Evolutionary conservation across 2,888 invertebrate genomes (phyloP), one percentile per base, ranked within the genome.

Genomic region (Cheilosia pagana): DNA sequence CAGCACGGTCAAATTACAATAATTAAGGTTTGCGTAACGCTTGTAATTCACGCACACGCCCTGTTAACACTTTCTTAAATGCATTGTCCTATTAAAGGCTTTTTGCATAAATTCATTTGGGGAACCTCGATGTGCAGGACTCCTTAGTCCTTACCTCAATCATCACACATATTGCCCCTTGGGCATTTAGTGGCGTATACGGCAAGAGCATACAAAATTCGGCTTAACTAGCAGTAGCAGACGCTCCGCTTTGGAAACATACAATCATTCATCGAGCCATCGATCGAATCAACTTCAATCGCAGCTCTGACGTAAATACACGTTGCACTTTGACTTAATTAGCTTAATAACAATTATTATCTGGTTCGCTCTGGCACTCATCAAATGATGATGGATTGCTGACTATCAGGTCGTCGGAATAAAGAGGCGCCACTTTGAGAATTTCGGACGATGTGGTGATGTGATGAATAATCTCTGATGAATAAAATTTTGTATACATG

Each of bases 11-110:
- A 50, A 91, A 91, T 91, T 91, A 91, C 91, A 91, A 91, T 91
- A 91, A 91, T 91, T 91, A 91, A 89, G 89, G 88, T 88, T 89
- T 90, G 89, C 90, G 88, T 89, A 90, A 88, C 88, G 88, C 87
- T 87, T 89, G 89, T 89, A 89, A 88, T 88, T 89, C 88, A 88
- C 88, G 72, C 87, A 89, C 88, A 87, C 75, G 71, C 71, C 81
- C 81, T 81, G 75, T 85, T 85, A 75, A 85, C 85, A 85, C 85
- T 70, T 85, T 59, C 65, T 76, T 81, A 85, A 85, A 85, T 62
- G 70, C 60, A 85, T 85, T 85, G 81, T 85, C 75, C 75, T 81
- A 71, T 81, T 81, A 85, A 81, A 81, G 67, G 45, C 43, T 71
- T 70, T 85, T 81, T 85, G 85, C 81, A 85, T 85, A 85, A 81